These are phyloP conservation scores for Eupleurogrammus muticus DNA, from an alignment of 2,797 vertebrate species.

Conservation along the genomic window DNA sequence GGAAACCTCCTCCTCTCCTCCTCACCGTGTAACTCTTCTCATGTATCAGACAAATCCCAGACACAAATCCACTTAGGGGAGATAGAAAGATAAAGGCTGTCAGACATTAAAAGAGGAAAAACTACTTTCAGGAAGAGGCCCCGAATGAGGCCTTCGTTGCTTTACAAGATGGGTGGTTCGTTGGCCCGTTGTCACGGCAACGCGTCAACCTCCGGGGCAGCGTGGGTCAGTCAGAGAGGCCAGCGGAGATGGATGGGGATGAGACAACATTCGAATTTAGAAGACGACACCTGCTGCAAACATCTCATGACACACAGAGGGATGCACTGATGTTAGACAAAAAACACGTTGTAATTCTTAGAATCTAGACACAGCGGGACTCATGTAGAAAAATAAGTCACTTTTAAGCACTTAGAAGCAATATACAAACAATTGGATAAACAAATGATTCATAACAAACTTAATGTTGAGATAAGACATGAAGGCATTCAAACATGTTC, in stretches of 20 bases:
- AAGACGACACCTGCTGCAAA: conserved; percentile 30
- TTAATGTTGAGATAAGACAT: not conserved
- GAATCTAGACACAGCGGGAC: too few species aligned
- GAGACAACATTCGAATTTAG: conserved; percentile 15
- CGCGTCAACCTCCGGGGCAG: conserved; percentile 42
- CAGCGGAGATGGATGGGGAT: conserved; percentile 12
- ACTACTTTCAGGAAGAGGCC: conserved; percentile 55
- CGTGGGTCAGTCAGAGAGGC: conserved; percentile 32
- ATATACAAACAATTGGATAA: not conserved
- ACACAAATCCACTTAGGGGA: conserved; percentile 63
- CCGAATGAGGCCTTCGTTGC: conserved; percentile 21
- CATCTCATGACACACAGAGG: not conserved
- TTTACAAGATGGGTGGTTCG: conserved; percentile 44
- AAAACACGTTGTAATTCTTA: too few species aligned
- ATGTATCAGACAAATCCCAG: conserved; percentile 40
- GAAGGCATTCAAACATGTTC: not conserved
- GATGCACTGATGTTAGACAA: not conserved
- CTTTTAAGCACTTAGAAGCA: not conserved
- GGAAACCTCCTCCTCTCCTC: too few species aligned
- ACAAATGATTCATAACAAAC: not conserved
- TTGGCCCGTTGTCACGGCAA: conserved; percentile 50
- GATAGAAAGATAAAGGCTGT: conserved; percentile 52
- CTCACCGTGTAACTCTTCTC: conserved; percentile 19
- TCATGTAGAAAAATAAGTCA: not conserved
- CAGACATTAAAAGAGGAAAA: conserved; percentile 47